Percentiles rank a stretch among this genome's conserved stretches.
Conservation (phyloP, 2,797 vertebrate genomes). For the Enteromius viviparus region DNA sequence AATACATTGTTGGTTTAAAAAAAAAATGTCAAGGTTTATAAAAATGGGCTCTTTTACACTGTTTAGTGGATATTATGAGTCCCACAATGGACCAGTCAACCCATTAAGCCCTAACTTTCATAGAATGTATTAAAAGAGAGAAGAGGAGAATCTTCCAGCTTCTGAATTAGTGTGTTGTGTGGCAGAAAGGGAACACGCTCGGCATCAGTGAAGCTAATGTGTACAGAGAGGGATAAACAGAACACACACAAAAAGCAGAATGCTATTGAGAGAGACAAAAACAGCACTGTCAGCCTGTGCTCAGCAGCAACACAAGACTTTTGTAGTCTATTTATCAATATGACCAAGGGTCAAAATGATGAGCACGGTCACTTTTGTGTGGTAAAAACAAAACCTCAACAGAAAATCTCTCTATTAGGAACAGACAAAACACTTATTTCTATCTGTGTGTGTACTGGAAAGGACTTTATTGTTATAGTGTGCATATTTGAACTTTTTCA, state of each 20-base stretch:
- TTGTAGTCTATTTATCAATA: not conserved
- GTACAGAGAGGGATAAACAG: not conserved
- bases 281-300: conserved; percentile 25
- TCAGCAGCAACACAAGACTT: conserved; percentile 25
- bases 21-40: not conserved
- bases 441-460: conserved; percentile 77
- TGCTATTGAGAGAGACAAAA: conserved; percentile 29
- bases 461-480: conserved; percentile 84
- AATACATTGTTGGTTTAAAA: not conserved
- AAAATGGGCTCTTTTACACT: conserved; percentile 2
- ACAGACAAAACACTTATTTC: conserved; percentile 32
- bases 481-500: conserved; percentile 82
- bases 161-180: not conserved
- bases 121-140: conserved; percentile 3
- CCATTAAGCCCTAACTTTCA: not conserved
- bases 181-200: not conserved
- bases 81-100: not conserved
- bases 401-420: conserved; percentile 30
- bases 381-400: conserved; percentile 28
- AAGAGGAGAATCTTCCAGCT: conserved; percentile 9
- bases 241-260: conserved; percentile 25
- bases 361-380: not conserved
- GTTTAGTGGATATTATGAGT: not conserved
- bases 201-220: not conserved
- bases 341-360: not conserved